phyloP scores from a whole-genome alignment of 2,888 invertebrate species.

The Phoenoteleia sp. region DNA sequence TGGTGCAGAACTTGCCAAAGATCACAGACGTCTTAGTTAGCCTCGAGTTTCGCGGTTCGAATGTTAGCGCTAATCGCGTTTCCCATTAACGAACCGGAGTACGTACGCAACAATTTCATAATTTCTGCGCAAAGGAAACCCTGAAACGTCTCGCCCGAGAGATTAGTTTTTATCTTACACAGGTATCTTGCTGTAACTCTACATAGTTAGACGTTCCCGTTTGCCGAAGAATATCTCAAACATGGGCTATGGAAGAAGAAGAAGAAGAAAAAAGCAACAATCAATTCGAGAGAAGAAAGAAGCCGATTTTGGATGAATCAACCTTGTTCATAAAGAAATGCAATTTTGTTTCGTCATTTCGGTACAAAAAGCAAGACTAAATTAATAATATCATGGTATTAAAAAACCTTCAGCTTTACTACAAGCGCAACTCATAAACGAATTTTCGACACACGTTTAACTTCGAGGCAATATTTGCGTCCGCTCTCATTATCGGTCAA shows the following conservation, averaged over 20 bases:
- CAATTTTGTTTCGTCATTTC: background rate
- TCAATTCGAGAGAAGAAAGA: too few species aligned
- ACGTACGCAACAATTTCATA: conserved; percentile 10
- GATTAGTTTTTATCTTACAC: conserved; percentile 44
- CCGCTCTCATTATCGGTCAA: conserved; percentile 48
- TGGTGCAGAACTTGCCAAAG: conserved; percentile 54
- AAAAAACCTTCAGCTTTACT: background rate
- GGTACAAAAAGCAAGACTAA: background rate
- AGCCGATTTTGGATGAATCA: conserved; percentile 7
- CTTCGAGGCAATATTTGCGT: too few species aligned
- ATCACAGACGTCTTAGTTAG: conserved; percentile 63
- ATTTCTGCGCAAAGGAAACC: conserved; percentile 52
- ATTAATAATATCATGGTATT: conserved; percentile 10
- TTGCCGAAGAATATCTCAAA: background rate
- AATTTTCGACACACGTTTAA: conserved; percentile 31
- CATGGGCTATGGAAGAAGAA: background rate
- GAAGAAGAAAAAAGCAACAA: too few species aligned
- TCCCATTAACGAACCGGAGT: conserved; percentile 45
- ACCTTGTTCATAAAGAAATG: background rate
- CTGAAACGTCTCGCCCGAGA: conserved; percentile 24
- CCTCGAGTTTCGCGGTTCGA: conserved; percentile 58
- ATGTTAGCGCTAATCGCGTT: conserved; percentile 62
- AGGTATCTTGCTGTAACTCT: conserved; percentile 10
- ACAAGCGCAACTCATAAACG: conserved; percentile 18
- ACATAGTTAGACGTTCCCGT: background rate